Conservation (phyloP, 2,888 invertebrate species). For the Eudemis profundana region DNA sequence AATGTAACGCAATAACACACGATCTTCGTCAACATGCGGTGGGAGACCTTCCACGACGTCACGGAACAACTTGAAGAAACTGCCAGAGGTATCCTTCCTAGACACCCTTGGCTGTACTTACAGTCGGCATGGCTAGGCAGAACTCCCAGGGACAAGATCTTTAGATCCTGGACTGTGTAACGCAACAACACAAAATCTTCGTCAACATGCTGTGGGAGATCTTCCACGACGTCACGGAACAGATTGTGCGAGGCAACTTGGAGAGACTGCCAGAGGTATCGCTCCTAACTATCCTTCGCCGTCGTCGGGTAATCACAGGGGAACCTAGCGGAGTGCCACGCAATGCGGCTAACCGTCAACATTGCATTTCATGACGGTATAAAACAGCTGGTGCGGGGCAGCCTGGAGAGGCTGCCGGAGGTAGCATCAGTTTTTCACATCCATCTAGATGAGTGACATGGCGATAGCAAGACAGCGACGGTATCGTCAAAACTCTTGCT, state of each 20-base stretch:
- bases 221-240: conserved; percentile 62
- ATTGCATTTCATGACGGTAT: conserved; percentile 60
- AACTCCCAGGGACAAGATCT: conserved; percentile 82
- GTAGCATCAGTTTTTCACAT: no score
- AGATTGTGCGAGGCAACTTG: conserved; percentile 65
- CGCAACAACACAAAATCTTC: conserved; percentile 96
- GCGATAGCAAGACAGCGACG: no score
- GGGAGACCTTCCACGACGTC: conserved; percentile 67
- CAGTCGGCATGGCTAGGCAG: no score
- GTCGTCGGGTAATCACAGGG: background rate
- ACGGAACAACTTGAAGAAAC: conserved; percentile 62
- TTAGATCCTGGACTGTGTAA: conserved; percentile 95
- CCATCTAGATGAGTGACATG: no score
- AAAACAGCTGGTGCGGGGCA: conserved; percentile 63
- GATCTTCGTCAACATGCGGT: conserved; percentile 84
- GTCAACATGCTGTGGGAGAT: conserved; percentile 65
- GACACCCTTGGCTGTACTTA: no score
- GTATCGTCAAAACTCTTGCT: no score
- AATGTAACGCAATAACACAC: conserved; percentile 97
- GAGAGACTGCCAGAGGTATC: conserved; percentile 70
- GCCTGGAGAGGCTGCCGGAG: conserved; percentile 69
- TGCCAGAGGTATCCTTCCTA: conserved; percentile 65
- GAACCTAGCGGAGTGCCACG: no score
- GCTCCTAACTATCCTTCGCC: background rate
- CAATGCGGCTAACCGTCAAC: no score